These are phyloP conservation scores for Seriola aureovittata DNA, from an alignment of 2,113 vertebrate species.

Conservation along the genomic window DNA sequence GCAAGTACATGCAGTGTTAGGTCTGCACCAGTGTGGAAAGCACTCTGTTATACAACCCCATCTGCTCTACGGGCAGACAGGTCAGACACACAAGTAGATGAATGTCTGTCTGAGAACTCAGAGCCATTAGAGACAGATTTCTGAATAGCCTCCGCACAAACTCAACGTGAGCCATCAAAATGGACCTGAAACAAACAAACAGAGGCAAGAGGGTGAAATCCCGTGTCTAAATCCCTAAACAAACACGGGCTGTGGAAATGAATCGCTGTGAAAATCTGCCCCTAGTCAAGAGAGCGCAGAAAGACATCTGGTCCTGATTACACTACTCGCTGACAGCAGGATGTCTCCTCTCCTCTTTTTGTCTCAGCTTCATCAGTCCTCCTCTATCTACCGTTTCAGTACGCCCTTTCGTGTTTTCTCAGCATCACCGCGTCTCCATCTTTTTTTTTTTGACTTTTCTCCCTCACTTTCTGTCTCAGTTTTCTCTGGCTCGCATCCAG, in stretches of 20 bases:
- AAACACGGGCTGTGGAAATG: conserved; percentile 50
- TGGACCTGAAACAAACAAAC: conserved; percentile 45
- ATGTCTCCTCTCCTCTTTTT: conserved; percentile 61
- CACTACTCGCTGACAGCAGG: conserved; percentile 75
- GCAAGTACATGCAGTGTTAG: not conserved
- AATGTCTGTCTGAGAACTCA: conserved; percentile 13
- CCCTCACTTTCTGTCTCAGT: conserved; percentile 25
- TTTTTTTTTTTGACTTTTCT: conserved; percentile 9
- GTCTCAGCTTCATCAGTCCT: conserved; percentile 50
- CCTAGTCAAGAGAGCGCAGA: conserved; percentile 58
- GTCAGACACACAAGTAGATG: conserved; percentile 31
- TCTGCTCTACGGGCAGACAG: conserved; percentile 16
- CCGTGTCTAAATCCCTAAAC: conserved; percentile 34
- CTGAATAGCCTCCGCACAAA: conserved; percentile 18
- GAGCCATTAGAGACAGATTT: conserved; percentile 27
- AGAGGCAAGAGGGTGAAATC: conserved; percentile 38
- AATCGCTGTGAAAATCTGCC: conserved; percentile 47
- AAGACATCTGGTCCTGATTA: conserved; percentile 80
- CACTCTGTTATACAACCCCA: conserved; percentile 28
- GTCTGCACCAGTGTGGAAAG: conserved; percentile 26
- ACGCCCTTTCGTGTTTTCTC: conserved; percentile 24
- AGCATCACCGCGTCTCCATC: conserved; percentile 24
- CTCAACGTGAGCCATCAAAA: conserved; percentile 39
- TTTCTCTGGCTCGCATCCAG: conserved; percentile 31
- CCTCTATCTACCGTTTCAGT: conserved; percentile 15